Evolutionary conservation across 2,888 invertebrate species (phyloP).

Genomic region (Crepidodera aurea): DNA sequence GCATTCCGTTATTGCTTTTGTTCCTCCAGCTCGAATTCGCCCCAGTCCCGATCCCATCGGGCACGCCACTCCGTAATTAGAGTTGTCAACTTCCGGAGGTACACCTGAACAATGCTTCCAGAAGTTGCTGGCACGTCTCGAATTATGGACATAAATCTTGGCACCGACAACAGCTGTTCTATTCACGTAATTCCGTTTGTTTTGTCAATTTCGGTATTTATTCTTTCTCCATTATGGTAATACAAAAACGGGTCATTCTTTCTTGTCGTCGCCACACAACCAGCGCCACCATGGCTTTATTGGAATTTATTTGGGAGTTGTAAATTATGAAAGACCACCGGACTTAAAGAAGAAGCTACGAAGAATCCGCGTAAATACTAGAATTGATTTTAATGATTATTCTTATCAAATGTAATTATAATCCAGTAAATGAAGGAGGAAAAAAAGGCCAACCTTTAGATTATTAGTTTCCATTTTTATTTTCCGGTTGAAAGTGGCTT

Average conservation of each 20-base stretch:
- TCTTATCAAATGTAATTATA: too few species aligned
- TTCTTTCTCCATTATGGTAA: background rate
- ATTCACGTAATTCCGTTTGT: slow-evolving; percentile 33
- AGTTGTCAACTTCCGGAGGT: slow-evolving; percentile 36
- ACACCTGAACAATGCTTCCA: slow-evolving; percentile 35
- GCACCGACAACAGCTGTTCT: slow-evolving; percentile 34
- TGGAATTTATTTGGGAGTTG: slow-evolving; percentile 1
- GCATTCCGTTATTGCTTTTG: background rate
- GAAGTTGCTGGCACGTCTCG: slow-evolving; percentile 33
- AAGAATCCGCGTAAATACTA: too few species aligned
- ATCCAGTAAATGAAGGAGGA: too few species aligned
- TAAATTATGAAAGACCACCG: too few species aligned
- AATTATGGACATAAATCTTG: slow-evolving; percentile 40
- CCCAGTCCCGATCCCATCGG: too few species aligned
- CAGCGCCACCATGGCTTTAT: background rate
- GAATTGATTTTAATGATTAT: too few species aligned
- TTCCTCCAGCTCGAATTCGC: background rate
- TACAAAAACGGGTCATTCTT: background rate
- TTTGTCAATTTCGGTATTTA: slow-evolving; percentile 30
- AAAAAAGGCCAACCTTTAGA: too few species aligned
- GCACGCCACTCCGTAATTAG: slow-evolving; percentile 33
- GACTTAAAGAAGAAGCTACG: too few species aligned
- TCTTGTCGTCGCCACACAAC: background rate
- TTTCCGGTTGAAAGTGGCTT: too few species aligned
- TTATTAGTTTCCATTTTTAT: too few species aligned